Evolutionary conservation across 2,888 invertebrate species (phyloP), one percentile per base, ranked within the genome.

Genomic region (Ceratothoa steindachneri): DNA sequence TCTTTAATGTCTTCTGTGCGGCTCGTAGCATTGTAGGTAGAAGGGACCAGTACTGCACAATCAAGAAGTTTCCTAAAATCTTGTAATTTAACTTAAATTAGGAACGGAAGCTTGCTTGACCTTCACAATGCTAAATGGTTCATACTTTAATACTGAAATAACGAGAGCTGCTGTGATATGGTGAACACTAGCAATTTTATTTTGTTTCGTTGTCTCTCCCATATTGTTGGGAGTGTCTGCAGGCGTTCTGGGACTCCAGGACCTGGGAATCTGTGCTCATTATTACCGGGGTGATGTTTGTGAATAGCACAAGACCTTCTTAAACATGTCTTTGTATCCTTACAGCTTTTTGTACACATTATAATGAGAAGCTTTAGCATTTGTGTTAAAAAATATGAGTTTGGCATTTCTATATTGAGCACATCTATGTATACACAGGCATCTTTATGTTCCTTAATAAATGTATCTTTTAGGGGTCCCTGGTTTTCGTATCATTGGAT

Each of bases 391-490:
- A 70, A n/a, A 60, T 67, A 71, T 73, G 27, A 60, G 73, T 69
- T 65, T 77, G 76, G 77, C 73, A 73, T 77, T 77, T 77, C 73
- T 77, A 71, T 73, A 71, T 73, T 74, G 71, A 72, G 77, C 77
- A 77, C 77, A 76, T 76, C 27, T 30, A 67, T 75, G 75, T 75
- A 75, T 77, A 77, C 71, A 77, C 77, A 77, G 69, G 73, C 77
- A 53, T 73, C 73, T 74, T 77, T 76, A 73, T 77, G 77, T 77
- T 77, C 77, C 77, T 77, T 73, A 77, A 77, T 77, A 77, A 73
- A 77, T 77, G 77, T 77, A 77, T 73, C 77, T 77, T 77, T 77
- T 77, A 77, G 77, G 73, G 71, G 31, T 53, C 31, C 51, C n/a
- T 27, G 30, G 7, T 67, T 67, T 19, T 30, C 5, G 19, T 30